Evolutionary conservation across 2,113 vertebrate species (phyloP), one percentile per base, ranked within the genome.

Genomic region (Nothobranchius furzeri): DNA sequence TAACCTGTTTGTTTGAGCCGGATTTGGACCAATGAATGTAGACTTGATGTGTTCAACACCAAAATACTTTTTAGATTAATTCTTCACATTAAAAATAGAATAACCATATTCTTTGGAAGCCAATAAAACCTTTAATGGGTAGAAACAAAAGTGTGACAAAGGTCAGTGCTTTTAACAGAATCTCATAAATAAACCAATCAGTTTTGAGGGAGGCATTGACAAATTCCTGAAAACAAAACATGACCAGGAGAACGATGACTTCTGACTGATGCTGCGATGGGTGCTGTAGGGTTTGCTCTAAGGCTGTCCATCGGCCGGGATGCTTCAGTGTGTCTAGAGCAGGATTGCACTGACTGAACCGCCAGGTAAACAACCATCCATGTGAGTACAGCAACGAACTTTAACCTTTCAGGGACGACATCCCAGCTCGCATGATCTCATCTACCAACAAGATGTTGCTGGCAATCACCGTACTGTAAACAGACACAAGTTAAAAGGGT

Each of bases 381-480:
- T 43, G 61, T 35, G 56, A 68, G 60, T 53, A 69, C 42, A n/a
- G 72, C 0, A 60, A 73, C 40, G 62, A 73, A 60, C 40, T 82
- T 98, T 94, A 98, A 67, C 95, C 96, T 84, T 94, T 99, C 3
- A 99, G 95, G 52, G 98, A 99, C 3, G 98, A 99, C 96, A 99
- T 96, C 55, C 97, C 97, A 46, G 97, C 97, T 81, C 96, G 86
- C 96, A 99, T 98, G 64, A 99, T 99, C 89, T 99, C 98, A 76
- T 99, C 98, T 56, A 99, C 98, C 88, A 99, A 69, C 67, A 99
- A 93, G 75, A 99, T 97, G 92, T 98, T 99, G 90, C 94, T 98
- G 59, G 97, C 97, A 3, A 99, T 98, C 64, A 97, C 95, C 0
- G 97, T 98, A 92, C 98, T 99, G 57, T 7, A 48, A 45, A 51